phyloP scores from a whole-genome alignment of 1,140 invertebrate genomes.

The Conus ventricosus region DNA sequence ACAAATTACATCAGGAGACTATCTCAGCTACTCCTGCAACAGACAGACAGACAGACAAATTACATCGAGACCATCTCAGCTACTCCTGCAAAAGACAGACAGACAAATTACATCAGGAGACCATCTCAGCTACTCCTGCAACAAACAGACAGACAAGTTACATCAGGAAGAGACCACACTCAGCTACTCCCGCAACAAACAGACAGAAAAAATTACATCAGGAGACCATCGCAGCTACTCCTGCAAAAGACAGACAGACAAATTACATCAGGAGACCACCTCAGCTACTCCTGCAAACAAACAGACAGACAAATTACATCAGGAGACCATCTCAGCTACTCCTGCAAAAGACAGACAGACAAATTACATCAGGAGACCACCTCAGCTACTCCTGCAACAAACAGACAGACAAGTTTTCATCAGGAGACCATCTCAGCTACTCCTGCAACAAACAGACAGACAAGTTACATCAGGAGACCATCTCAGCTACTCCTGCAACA shows the following conservation, averaged over 20 bases:
- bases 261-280: too few relatives aligned
- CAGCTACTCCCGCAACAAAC: constrained; percentile 17
- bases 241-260: neutral
- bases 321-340: too few relatives aligned
- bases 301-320: too few relatives aligned
- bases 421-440: constrained; percentile 34
- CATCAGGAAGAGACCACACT: too few relatives aligned
- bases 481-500: too few relatives aligned
- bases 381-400: constrained; percentile 20
- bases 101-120: constrained; percentile 7
- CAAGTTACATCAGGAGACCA: too few relatives aligned
- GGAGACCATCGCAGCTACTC: constrained; percentile 28
- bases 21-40: constrained; percentile 26
- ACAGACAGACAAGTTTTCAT: neutral
- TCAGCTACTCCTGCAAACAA: too few relatives aligned
- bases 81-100: too few relatives aligned
- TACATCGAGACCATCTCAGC: too few relatives aligned
- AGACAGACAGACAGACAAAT: neutral
- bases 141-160: neutral
- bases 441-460: neutral
- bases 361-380: constrained; percentile 26
- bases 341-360: too few relatives aligned
- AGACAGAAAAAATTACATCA: neutral
- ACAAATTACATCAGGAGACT: constrained; percentile 26
- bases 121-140: constrained; percentile 28